Evolutionary conservation across 2,113 vertebrate genomes (phyloP).

Genomic region (Fregata magnificens): DNA sequence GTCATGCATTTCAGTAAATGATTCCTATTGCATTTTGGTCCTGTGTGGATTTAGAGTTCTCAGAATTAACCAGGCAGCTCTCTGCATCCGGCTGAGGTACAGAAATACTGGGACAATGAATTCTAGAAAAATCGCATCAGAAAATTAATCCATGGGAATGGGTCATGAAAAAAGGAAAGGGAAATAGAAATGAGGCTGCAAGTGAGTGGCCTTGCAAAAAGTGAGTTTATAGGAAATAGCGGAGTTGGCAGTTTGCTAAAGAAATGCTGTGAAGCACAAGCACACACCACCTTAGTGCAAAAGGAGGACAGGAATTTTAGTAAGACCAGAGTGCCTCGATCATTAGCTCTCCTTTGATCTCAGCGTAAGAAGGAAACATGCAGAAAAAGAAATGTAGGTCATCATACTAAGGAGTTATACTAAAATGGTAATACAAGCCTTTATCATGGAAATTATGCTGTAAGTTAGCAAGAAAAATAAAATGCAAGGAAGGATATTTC

Average conservation of each 20-base stretch:
- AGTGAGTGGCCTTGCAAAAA: not conserved
- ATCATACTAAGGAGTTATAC: not conserved
- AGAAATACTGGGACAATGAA: not conserved
- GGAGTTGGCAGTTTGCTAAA: not conserved
- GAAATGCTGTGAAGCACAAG: not conserved
- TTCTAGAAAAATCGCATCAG: not conserved
- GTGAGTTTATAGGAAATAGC: not conserved
- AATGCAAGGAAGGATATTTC: not conserved
- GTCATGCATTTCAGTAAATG: slow-evolving; percentile 33
- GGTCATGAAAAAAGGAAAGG: not conserved
- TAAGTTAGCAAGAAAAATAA: not conserved
- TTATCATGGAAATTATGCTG: not conserved
- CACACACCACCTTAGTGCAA: not conserved
- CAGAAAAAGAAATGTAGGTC: slow-evolving; percentile 57
- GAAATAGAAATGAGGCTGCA: not conserved
- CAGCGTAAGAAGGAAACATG: not conserved
- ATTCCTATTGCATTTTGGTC: slow-evolving; percentile 29
- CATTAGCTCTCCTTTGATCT: slow-evolving; percentile 52
- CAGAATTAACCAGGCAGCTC: not conserved
- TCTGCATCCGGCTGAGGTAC: not conserved
- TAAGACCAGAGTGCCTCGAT: not conserved
- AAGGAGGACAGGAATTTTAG: slow-evolving; percentile 1
- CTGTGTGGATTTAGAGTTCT: not conserved
- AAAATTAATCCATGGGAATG: not conserved
- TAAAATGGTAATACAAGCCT: not conserved